Evolutionary conservation across 2,888 invertebrate genomes (phyloP).

Genomic region (Megalurothrips usitatus): DNA sequence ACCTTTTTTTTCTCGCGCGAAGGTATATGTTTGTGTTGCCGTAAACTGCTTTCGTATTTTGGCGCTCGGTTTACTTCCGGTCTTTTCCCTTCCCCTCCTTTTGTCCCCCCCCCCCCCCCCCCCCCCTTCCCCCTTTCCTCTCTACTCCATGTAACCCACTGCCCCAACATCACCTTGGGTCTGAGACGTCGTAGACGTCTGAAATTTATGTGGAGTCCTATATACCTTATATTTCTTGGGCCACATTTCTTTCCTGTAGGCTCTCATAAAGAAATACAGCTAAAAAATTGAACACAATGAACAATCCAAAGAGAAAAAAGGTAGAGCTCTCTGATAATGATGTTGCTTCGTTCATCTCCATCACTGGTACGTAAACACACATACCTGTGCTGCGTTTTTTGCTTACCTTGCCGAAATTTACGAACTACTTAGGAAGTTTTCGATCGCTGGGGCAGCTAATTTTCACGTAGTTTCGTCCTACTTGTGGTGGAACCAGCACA

Average conservation of each 20-base stretch:
- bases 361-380: background rate
- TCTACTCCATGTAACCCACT: background rate
- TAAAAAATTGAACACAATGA: background rate
- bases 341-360: slow-evolving; percentile 12
- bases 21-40: too few relatives aligned
- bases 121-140: background rate
- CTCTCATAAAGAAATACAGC: too few relatives aligned
- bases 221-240: too few relatives aligned
- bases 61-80: background rate
- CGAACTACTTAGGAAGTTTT: too few relatives aligned
- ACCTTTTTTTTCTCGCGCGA: too few relatives aligned
- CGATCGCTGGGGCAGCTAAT: too few relatives aligned
- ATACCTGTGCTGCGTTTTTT: background rate
- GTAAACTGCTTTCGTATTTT: background rate
- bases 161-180: too few relatives aligned
- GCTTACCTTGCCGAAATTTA: too few relatives aligned
- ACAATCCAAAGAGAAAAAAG: slow-evolving; percentile 1
- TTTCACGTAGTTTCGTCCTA: background rate
- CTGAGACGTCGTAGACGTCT: too few relatives aligned
- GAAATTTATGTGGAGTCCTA: too few relatives aligned
- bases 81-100: background rate
- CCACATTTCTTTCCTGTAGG: too few relatives aligned
- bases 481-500: background rate
- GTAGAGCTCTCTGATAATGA: background rate
- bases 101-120: background rate